Percentiles rank a stretch among this genome's conserved stretches.
Conservation (phyloP, 2,888 invertebrate species). For the Melieria omissa region DNA sequence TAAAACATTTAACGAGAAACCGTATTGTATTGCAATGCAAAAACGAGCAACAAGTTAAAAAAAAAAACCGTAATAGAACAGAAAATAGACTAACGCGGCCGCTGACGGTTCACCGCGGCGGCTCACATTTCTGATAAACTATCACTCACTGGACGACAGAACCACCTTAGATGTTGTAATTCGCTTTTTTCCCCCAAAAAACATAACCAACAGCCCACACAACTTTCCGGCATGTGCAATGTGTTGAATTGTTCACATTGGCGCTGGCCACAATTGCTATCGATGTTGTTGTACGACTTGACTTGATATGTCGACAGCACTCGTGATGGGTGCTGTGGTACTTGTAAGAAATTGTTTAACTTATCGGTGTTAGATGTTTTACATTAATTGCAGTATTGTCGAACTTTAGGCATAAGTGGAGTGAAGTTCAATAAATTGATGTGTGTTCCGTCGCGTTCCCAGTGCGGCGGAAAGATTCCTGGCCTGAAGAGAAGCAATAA, state of each 20-base stretch:
- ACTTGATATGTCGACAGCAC: background rate
- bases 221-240: constrained; percentile 12
- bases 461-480: no score
- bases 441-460: no score
- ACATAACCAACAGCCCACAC: constrained; percentile 5
- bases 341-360: background rate
- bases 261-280: constrained; percentile 8
- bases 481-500: no score
- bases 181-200: constrained; percentile 18
- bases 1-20: no score
- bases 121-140: background rate
- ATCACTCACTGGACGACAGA: constrained; percentile 62
- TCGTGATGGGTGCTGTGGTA: background rate
- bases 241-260: constrained; percentile 12
- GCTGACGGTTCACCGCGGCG: no score
- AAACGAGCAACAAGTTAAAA: no score
- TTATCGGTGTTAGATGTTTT: background rate
- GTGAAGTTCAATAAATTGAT: no score
- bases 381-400: no score
- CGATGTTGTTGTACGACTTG: constrained; percentile 8
- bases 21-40: no score
- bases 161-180: constrained; percentile 67
- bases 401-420: no score
- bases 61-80: no score
- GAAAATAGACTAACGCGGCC: no score